Conservation (phyloP, 2,797 vertebrate species). For the Gymnodraco acuticeps region DNA sequence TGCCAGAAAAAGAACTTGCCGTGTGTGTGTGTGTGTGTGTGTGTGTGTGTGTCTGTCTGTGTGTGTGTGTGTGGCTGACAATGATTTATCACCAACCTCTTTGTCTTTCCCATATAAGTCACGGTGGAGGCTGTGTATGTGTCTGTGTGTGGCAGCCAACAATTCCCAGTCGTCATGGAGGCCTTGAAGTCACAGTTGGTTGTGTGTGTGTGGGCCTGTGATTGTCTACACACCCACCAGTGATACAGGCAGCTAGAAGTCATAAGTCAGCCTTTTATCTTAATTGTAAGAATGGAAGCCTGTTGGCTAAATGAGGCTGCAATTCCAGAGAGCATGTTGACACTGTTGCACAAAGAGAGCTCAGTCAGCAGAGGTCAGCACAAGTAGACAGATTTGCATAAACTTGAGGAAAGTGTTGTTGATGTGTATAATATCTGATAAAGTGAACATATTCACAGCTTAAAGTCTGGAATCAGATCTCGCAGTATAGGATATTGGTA, state of each 20-base stretch:
- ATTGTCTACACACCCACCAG: constrained; percentile 26
- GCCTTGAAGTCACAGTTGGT: constrained; percentile 45
- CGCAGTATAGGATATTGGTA: background rate
- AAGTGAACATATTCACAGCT: background rate
- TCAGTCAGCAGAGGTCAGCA: constrained; percentile 78
- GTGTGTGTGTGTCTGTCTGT: constrained; percentile 45
- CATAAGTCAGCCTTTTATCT: constrained; percentile 27
- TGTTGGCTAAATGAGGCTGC: constrained; percentile 13
- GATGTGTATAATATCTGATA: background rate
- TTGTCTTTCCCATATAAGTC: constrained; percentile 78
- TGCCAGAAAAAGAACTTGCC: constrained; percentile 38
- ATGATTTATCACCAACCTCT: constrained; percentile 70
- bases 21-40: constrained; percentile 38
- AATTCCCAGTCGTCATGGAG: constrained; percentile 48
- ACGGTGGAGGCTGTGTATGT: constrained; percentile 39
- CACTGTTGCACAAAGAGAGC: constrained; percentile 64
- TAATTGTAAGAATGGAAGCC: constrained; percentile 10
- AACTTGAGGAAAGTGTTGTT: constrained; percentile 1
- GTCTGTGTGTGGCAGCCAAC: constrained; percentile 32
- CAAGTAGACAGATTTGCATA: constrained; percentile 59
- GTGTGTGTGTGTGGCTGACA: constrained; percentile 34
- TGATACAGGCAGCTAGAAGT: constrained; percentile 26
- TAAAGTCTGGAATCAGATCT: background rate
- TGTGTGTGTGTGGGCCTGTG: constrained; percentile 35
- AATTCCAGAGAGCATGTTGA: constrained; percentile 23